Evolutionary conservation across 2,797 vertebrate species (phyloP).

Genomic region (Anabacerthia variegaticeps): DNA sequence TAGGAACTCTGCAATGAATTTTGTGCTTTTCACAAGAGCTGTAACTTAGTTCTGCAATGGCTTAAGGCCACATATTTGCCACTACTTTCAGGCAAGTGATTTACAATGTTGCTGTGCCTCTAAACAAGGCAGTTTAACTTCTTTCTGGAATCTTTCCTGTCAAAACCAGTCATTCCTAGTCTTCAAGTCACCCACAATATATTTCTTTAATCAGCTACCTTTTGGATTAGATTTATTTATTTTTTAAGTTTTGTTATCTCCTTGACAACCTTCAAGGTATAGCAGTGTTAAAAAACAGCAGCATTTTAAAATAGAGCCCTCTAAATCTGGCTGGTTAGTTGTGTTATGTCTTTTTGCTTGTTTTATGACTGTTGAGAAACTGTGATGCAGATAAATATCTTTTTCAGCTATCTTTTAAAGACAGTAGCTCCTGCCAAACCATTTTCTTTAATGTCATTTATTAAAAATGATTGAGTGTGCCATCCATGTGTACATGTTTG

Average conservation of each 20-base stretch:
- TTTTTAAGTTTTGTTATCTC: neutral
- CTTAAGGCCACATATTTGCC: neutral
- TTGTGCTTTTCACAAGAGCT: neutral
- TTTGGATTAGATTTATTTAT: neutral
- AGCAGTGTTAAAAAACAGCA: neutral
- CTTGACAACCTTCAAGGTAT: neutral
- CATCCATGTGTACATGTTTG: neutral
- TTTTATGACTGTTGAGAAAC: conserved; percentile 5
- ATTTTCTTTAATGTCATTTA: neutral
- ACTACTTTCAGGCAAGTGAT: neutral
- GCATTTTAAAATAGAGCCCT: neutral
- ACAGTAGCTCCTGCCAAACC: neutral
- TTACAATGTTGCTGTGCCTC: neutral
- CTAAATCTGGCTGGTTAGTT: conserved; percentile 5
- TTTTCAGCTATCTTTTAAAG: neutral
- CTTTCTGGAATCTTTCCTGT: neutral
- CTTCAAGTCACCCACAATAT: neutral
- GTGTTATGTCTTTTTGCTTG: neutral
- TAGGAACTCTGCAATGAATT: neutral
- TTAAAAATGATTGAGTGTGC: neutral
- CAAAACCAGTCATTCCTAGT: neutral
- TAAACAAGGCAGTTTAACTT: conserved; percentile 11
- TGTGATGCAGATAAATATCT: neutral
- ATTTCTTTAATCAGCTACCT: neutral
- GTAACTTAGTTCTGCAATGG: neutral